Evolutionary conservation across 2,888 invertebrate genomes (phyloP), one percentile per base, ranked within the genome.

Genomic region (Eilema sororculum): DNA sequence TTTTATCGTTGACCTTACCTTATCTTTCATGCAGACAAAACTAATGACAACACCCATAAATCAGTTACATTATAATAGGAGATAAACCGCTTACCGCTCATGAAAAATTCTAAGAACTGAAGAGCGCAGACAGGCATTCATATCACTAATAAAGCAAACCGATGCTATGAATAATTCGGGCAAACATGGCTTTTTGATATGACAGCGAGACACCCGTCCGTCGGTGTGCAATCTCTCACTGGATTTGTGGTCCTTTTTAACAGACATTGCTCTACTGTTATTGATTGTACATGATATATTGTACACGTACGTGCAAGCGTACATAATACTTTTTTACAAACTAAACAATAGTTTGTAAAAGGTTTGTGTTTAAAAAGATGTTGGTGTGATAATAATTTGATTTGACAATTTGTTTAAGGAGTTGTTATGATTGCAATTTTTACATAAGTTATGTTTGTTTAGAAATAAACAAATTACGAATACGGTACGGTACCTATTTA

Each of bases 171-270:
- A 74, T 78, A 78, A 77, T 75, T 80, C 73, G 66, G 30, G 71
- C 60, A 80, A 82, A 82, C 80, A 77, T 68, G 72, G 64, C 24
- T n/a, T 69, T 65, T 30, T 22, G 13, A 68, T 68, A 78, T 77
- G 73, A 82, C 61, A 66, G 68, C 65, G 70, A 62, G 71, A 75
- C 58, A 74, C 65, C 66, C 69, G 63, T 37, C 58, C 66, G 65
- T 62, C 66, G 68, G 52, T 72, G 72, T 69, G 65, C 82, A 77
- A 81, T 77, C 78, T 76, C 75, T 77, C 75, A 77, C 77, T 73
- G 71, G 81, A 70, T 82, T 77, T 78, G 72, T n/a, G 75, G 74
- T 68, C 37, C 71, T 69, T 70, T 75, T 69, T 71, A 74, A 73
- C 73, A 61, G 59, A 67, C 73, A 72, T 41, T 37, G 41, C 22